Percentiles rank a stretch among this genome's conserved stretches.
phyloP scores from a whole-genome alignment of 1,140 invertebrate species.

The Colletes gigas region DNA sequence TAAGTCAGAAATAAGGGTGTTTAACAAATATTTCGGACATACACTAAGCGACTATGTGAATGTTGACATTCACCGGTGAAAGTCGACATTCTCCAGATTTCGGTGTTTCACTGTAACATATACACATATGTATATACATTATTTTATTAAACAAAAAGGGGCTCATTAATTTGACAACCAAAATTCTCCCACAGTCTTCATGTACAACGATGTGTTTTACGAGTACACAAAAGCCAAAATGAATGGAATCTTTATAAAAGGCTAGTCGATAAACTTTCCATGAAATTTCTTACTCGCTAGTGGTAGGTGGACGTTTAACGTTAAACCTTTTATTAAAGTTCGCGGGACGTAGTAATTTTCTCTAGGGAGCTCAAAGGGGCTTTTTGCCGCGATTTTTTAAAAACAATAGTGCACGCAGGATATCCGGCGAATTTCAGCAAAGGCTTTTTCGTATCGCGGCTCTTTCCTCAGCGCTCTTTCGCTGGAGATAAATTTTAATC shows the following conservation, averaged over 20 bases:
- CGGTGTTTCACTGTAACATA: too few species aligned
- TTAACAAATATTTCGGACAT: too few species aligned
- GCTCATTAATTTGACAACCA: too few species aligned
- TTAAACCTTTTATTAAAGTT: conserved; percentile 16
- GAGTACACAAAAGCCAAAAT: neutral
- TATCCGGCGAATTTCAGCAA: neutral
- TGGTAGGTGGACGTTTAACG: neutral
- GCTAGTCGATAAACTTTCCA: neutral
- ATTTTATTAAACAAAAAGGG: too few species aligned
- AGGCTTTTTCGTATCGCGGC: neutral
- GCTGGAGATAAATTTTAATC: neutral
- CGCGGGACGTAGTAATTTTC: neutral
- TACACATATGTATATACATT: too few species aligned
- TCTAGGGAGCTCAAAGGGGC: too few species aligned
- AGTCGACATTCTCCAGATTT: too few species aligned
- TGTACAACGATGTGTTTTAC: too few species aligned
- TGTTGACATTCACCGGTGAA: too few species aligned
- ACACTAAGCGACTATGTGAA: too few species aligned
- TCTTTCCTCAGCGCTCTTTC: neutral
- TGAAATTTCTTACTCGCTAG: conserved; percentile 2
- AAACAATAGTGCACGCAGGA: neutral
- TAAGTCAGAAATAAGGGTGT: too few species aligned
- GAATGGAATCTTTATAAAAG: neutral
- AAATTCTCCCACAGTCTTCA: neutral
- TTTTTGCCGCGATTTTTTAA: neutral